Conservation (phyloP, 2,797 vertebrate species). For the Picus viridis region DNA sequence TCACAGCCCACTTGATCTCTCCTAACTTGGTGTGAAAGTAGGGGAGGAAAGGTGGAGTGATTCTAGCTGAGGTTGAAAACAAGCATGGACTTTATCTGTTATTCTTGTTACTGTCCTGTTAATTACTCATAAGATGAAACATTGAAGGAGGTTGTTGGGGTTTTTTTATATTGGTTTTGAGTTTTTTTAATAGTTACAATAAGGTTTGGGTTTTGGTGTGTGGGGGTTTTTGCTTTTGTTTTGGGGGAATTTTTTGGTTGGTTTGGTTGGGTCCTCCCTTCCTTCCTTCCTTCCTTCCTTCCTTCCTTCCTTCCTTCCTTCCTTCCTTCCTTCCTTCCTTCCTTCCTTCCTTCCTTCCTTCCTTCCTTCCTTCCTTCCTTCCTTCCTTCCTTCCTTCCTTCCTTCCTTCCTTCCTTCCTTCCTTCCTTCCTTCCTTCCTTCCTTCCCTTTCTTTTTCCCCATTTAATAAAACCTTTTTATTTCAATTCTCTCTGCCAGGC, state of each 20-base stretch:
- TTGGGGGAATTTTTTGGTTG: too few relatives aligned
- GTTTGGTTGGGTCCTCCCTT: neutral
- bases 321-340: too few relatives aligned
- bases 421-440: too few relatives aligned
- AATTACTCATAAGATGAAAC: neutral
- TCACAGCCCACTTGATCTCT: neutral
- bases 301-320: too few relatives aligned
- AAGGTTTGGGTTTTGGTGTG: neutral
- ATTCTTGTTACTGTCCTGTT: neutral
- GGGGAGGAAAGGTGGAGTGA: fast-evolving
- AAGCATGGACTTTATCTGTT: neutral
- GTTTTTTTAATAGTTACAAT: neutral
- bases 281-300: too few relatives aligned
- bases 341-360: too few relatives aligned
- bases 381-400: too few relatives aligned
- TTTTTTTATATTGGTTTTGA: too few relatives aligned
- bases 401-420: too few relatives aligned
- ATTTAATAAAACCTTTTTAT: neutral
- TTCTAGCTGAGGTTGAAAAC: neutral
- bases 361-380: too few relatives aligned
- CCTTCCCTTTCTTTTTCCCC: too few relatives aligned
- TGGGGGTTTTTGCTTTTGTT: neutral
- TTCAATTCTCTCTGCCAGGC: neutral
- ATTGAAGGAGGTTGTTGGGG: neutral
- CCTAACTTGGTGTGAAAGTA: neutral